Percentiles rank a stretch among this genome's conserved stretches.
These are phyloP conservation scores for Graptemys geographica DNA, from an alignment of 2,797 vertebrate species.

Conservation along the genomic window DNA sequence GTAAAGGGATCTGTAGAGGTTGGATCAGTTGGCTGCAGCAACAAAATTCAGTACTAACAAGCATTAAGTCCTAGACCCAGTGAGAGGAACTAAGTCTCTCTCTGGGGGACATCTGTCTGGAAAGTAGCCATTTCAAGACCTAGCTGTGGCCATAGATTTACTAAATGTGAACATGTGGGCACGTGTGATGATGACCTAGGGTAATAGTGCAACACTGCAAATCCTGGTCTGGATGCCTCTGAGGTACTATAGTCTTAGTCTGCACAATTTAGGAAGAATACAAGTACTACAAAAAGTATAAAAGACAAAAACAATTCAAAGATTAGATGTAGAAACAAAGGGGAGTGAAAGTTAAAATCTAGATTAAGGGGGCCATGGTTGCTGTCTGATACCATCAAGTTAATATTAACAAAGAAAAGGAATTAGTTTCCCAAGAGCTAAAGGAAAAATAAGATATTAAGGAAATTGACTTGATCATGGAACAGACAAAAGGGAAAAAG, in stretches of 20 bases:
- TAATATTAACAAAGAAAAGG: not conserved
- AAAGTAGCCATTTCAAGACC: not conserved
- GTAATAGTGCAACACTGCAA: not conserved
- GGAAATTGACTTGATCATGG: not conserved
- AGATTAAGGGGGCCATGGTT: not conserved
- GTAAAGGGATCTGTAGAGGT: not conserved
- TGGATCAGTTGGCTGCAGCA: not conserved
- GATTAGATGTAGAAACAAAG: not conserved
- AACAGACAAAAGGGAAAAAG: not conserved
- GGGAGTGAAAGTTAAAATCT: not conserved
- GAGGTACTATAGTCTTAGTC: not conserved
- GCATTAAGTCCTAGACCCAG: not conserved
- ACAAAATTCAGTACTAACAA: not conserved
- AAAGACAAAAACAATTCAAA: not conserved
- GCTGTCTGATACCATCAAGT: not conserved
- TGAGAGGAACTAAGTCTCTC: not conserved
- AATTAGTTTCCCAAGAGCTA: not conserved
- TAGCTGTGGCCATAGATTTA: not conserved
- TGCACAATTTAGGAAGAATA: accelerated
- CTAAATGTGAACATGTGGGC: not conserved
- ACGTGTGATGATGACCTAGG: not conserved
- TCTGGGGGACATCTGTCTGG: not conserved
- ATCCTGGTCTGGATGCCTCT: not conserved
- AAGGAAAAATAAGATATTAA: not conserved
- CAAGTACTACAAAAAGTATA: not conserved